Base-by-base conservation (phyloP, 1,140 invertebrate genomes). In the Pararge aegeria region DNA sequence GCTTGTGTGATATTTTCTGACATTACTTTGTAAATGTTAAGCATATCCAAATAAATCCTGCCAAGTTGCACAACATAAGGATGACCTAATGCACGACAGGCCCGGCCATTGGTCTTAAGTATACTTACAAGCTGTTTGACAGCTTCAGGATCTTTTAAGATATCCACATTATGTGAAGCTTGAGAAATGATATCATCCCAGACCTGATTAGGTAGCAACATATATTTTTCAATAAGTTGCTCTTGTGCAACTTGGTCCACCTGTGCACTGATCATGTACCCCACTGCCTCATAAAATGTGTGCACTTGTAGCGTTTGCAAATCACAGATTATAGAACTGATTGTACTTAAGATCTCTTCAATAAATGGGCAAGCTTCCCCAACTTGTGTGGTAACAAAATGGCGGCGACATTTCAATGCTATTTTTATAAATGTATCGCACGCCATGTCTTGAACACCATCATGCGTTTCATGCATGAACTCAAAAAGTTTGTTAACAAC, bases 391-490 rank as follows among this genome's bases (percentile, higher is more conserved):
- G 96, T 95, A 27, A 99, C 98, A 93, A 99, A 99, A 91, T 99
- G 98, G 65, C 98, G 92, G 55, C 97, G 93, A 91, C 99, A 99
- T 90, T 99, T 99, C 66, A 98, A 93, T n/a, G 99, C 98, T 82
- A 99, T 99, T 91, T 99, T 99, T 69, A 99, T 99, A 86, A 99
- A 99, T 18, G 99, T 99, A 92, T 99, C 99, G 92, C 99, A 99
- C 54, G 99, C 99, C 99, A 99, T 99, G 81, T 99, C 98, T 87
- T 97, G 96, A 6, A 99, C 98, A 75, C 99, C 99, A 89, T 99
- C 99, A 86, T 99, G 99, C 24, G 98, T 99, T 93, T 99, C 98
- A 91, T 99, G 99, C 99, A 99, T 99, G 87, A 99, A 99, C 91
- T 99, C 99, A 92, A 99, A 99, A 29, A 99, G 92, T 92, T 99